phyloP scores from a whole-genome alignment of 1,140 invertebrate genomes.

The Papilio polytes region DNA sequence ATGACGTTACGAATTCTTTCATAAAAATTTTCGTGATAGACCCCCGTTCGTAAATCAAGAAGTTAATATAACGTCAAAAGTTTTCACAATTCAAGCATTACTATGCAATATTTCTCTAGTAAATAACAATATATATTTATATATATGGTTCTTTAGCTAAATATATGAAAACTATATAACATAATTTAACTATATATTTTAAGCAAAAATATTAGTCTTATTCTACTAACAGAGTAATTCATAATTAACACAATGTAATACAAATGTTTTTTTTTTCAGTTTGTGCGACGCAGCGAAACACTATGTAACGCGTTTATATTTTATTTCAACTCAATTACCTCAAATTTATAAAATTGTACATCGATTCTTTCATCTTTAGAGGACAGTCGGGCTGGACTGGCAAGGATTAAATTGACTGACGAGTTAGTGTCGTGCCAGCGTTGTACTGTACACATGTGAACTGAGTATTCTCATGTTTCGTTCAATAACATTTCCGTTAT shows the following conservation, averaged over 20 bases:
- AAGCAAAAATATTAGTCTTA: conserved; percentile 4
- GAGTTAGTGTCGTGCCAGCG: too few species aligned
- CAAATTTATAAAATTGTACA: not conserved
- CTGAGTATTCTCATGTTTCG: too few species aligned
- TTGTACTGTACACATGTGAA: too few species aligned
- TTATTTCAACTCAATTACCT: not conserved
- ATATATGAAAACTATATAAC: conserved; percentile 36
- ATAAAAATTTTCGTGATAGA: too few species aligned
- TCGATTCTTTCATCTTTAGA: too few species aligned
- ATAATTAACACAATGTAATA: not conserved
- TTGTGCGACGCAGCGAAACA: not conserved
- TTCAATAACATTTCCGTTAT: too few species aligned
- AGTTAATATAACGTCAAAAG: not conserved
- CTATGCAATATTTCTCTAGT: conserved; percentile 13
- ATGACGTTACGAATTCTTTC: too few species aligned
- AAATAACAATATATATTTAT: conserved; percentile 25
- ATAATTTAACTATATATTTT: conserved; percentile 29
- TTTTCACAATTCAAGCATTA: not conserved
- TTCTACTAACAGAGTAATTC: not conserved
- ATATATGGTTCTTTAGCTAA: conserved; percentile 22
- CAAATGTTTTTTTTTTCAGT: not conserved
- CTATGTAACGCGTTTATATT: not conserved
- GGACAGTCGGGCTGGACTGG: too few species aligned
- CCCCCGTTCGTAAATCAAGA: not conserved
- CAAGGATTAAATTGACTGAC: too few species aligned